Evolutionary conservation across 2,113 vertebrate species (phyloP), one percentile per base, ranked within the genome.

Genomic region (Hymenochirus boettgeri): DNA sequence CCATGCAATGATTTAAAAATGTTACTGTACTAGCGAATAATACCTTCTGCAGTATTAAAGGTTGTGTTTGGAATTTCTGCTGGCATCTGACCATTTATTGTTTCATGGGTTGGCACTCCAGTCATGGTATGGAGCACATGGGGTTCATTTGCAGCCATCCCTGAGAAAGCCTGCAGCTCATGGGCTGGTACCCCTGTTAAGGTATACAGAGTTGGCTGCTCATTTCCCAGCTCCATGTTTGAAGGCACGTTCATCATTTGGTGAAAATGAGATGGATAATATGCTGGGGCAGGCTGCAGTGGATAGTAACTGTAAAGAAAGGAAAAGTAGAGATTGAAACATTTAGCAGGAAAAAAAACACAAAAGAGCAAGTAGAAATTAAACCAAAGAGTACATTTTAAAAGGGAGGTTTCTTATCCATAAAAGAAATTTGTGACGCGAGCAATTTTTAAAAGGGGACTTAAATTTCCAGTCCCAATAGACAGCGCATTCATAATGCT

Each of bases 1-100:
- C n/a, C n/a, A n/a, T n/a, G n/a, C n/a, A n/a, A n/a, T n/a, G n/a
- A n/a, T n/a, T n/a, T n/a, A n/a, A n/a, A n/a, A n/a, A n/a, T n/a
- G n/a, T n/a, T n/a, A n/a, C n/a, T n/a, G n/a, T n/a, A n/a, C n/a
- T 31, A 31, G 29, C 29, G 5, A 10, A 31, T 51, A 4, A 15
- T 81, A 90, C 88, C 88, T 88, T 76, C 79, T 1, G 55, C 59
- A 17, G 80, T 77, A 57, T 83, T 84, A 61, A 77, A 77, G 27
- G 73, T 75, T 48, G 79, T 22, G 9, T 72, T 66, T 54, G 79
- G 58, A 9, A 74, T 75, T 25, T 47, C 54, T 33, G 56, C 24
- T 12, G 24, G 24, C 19, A 46, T 37, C 2, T 67, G 47, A 47
- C 52, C 51, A 27, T 67, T 29, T 4, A 67, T 3, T 0, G 65